Evolutionary conservation across 2,888 invertebrate genomes (phyloP).

Genomic region (Metacarcinus magister): DNA sequence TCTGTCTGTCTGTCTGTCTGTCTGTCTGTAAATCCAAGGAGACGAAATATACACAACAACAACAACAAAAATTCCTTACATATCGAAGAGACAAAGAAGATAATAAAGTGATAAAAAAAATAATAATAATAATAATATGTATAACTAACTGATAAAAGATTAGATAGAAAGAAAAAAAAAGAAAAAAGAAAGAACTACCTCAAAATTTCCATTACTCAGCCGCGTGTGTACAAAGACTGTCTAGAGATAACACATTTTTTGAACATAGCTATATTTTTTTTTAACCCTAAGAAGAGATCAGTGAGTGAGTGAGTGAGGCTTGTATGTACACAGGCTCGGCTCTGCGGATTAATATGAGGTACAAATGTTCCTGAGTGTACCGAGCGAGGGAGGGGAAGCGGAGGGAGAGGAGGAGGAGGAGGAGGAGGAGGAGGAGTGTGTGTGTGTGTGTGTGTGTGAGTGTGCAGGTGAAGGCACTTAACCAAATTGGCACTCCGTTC

Average conservation of each 20-base stretch:
- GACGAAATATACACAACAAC: too few relatives aligned
- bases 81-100: too few relatives aligned
- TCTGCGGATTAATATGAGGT: not conserved
- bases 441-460: not conserved
- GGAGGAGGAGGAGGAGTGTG: not conserved
- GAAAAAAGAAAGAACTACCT: not conserved
- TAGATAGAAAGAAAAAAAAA: not conserved
- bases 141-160: not conserved
- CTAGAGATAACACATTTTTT: not conserved
- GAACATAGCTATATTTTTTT: not conserved
- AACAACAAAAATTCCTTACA: too few relatives aligned
- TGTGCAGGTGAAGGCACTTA: too few relatives aligned
- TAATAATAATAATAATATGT: too few relatives aligned
- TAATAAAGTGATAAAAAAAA: too few relatives aligned
- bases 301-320: not conserved
- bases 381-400: not conserved
- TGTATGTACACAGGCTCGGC: not conserved
- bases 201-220: too few relatives aligned
- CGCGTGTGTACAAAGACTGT: too few relatives aligned
- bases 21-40: too few relatives aligned
- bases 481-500: too few relatives aligned
- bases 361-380: conserved; percentile 13
- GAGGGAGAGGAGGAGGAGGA: not conserved
- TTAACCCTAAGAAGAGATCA: not conserved
- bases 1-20: not conserved